phyloP scores from a whole-genome alignment of 2,888 invertebrate genomes.

The Drosophila cognata region DNA sequence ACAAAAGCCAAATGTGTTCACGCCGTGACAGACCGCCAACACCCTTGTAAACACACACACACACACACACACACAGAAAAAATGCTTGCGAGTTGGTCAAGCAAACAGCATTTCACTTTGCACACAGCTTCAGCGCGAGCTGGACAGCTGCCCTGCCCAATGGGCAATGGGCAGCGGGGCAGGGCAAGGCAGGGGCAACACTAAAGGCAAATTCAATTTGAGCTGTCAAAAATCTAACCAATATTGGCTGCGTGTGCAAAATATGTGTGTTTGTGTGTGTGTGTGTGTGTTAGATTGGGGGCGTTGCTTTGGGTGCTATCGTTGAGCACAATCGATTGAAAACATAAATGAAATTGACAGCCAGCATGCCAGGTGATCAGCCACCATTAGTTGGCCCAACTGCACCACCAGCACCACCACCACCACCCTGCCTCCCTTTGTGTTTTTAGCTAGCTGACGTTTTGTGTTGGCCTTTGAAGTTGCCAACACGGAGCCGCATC shows the following conservation, averaged over 20 bases:
- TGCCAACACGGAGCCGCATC: constrained; percentile 24
- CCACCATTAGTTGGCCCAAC: constrained; percentile 24
- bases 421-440: constrained; percentile 9
- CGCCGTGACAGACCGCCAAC: constrained; percentile 54
- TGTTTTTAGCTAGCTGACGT: constrained; percentile 15
- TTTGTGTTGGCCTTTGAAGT: constrained; percentile 61
- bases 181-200: constrained; percentile 15
- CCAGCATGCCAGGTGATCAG: constrained; percentile 72
- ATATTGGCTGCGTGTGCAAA: constrained; percentile 67
- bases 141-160: constrained; percentile 29
- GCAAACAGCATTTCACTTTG: constrained; percentile 74
- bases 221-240: constrained; percentile 82
- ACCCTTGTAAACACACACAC: constrained; percentile 14
- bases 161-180: constrained; percentile 40
- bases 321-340: constrained; percentile 73
- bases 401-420: not conserved
- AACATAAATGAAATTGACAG: constrained; percentile 82
- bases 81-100: constrained; percentile 55
- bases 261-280: constrained; percentile 23
- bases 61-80: constrained; percentile 1
- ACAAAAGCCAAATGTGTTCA: constrained; percentile 77
- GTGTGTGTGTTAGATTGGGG: constrained; percentile 7
- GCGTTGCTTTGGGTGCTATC: constrained; percentile 43
- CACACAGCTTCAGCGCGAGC: constrained; percentile 45
- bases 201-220: constrained; percentile 77